These are phyloP conservation scores for Calyptomena viridis DNA, from an alignment of 2,113 vertebrate species.

Conservation along the genomic window DNA sequence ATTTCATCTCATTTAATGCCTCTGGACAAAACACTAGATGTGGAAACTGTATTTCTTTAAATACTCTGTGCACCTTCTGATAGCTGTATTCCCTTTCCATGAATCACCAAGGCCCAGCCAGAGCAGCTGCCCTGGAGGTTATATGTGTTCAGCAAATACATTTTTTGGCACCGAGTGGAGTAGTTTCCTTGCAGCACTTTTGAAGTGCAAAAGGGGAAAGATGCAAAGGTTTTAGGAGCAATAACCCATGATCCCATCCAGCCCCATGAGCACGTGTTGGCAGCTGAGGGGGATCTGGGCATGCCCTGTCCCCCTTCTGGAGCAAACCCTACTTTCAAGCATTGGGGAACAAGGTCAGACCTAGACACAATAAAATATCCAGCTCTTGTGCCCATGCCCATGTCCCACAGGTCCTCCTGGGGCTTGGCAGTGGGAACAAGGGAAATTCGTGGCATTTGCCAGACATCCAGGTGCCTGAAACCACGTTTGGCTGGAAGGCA, in stretches of 20 bases:
- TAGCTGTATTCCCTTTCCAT: neutral
- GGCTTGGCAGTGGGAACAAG: accelerated
- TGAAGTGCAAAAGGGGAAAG: neutral
- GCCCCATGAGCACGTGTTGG: accelerated
- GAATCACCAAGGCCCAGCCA: neutral
- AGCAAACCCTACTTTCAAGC: neutral
- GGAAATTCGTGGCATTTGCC: neutral
- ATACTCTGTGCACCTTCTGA: neutral
- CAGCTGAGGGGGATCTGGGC: neutral
- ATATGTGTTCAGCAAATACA: neutral
- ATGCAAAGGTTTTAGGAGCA: neutral
- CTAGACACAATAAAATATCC: accelerated
- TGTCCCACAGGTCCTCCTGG: neutral
- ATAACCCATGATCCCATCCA: accelerated
- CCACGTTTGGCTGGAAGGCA: neutral
- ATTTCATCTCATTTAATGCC: neutral
- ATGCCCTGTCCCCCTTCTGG: neutral
- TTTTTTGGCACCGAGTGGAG: neutral
- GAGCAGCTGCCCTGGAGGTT: conserved; percentile 17
- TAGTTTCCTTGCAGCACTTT: neutral
- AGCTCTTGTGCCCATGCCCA: neutral
- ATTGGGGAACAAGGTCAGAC: neutral
- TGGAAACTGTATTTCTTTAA: neutral
- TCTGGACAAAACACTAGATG: neutral
- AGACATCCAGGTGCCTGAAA: neutral